Evolutionary conservation across 1,140 invertebrate genomes (phyloP).

Genomic region (Fopius arisanus): DNA sequence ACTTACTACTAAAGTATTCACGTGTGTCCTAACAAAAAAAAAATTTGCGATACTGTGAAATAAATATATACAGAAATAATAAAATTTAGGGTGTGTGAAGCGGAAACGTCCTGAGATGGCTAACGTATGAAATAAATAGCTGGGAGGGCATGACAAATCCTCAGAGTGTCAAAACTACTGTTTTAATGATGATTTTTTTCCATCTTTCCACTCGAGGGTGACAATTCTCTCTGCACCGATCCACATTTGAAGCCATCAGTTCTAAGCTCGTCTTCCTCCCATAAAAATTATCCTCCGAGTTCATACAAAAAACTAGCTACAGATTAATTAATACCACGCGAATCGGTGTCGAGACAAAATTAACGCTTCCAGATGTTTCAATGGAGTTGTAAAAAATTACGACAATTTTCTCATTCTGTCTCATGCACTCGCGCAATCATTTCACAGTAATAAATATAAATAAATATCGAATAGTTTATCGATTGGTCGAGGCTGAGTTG

Average conservation of each 20-base stretch:
- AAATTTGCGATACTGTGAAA: constrained; percentile 32
- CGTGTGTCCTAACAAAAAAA: constrained; percentile 21
- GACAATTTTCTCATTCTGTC: not conserved
- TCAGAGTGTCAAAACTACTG: not conserved
- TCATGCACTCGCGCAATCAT: not conserved
- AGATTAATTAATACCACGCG: constrained; percentile 29
- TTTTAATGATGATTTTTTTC: not conserved
- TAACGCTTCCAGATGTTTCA: not conserved
- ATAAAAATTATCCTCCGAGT: not conserved
- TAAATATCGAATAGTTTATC: constrained; percentile 43
- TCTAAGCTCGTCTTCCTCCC: constrained; percentile 43
- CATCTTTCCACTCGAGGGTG: not conserved
- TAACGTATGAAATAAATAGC: constrained; percentile 38
- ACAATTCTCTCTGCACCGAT: constrained; percentile 11
- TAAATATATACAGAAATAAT: constrained; percentile 45
- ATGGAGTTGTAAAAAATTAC: not conserved
- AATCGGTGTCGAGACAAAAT: constrained; percentile 15
- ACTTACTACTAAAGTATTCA: constrained; percentile 36
- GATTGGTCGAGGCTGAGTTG: constrained; percentile 34
- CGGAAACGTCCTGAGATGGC: constrained; percentile 44
- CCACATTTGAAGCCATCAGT: constrained; percentile 22
- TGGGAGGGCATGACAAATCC: constrained; percentile 29
- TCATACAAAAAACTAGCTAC: constrained; percentile 22
- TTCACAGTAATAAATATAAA: constrained; percentile 46
- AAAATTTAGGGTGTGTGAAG: constrained; percentile 29